A percentile compares a stretch with the other conserved stretches of the same genome.
Conservation (phyloP, 2,888 invertebrate genomes). For the Kryphioiulus occultus region DNA sequence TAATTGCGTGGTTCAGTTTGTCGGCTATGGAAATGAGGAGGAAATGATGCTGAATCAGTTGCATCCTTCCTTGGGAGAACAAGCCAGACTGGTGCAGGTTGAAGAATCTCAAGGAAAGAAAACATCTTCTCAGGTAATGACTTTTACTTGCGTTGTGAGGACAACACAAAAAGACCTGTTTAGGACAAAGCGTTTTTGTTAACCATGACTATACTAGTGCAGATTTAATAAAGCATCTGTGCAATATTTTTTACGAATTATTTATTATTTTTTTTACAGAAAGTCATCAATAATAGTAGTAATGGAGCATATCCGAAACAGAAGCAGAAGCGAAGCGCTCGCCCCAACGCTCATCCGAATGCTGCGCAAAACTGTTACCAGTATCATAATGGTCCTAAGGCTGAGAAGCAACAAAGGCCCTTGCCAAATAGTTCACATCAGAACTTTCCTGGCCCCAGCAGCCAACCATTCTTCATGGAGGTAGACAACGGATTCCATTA, state of each 20-base stretch:
- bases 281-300: background rate
- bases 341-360: background rate
- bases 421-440: background rate
- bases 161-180: background rate
- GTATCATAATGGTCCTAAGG: background rate
- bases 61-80: slow-evolving; percentile 54
- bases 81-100: slow-evolving; percentile 54
- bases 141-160: background rate
- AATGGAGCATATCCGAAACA: background rate
- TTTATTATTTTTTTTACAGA: background rate
- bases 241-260: background rate
- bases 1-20: slow-evolving; percentile 57
- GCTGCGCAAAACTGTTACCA: background rate
- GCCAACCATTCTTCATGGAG: background rate
- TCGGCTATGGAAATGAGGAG: slow-evolving; percentile 58
- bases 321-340: background rate
- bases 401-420: background rate
- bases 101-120: slow-evolving; percentile 24
- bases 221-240: background rate
- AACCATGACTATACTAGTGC: too few relatives aligned
- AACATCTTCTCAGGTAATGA: background rate
- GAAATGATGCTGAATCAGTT: slow-evolving; percentile 54
- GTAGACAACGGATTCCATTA: background rate
- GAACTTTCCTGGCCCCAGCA: background rate
- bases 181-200: too few relatives aligned